phyloP scores from a whole-genome alignment of 2,888 invertebrate genomes.

The Acanthosepion pharaonis region DNA sequence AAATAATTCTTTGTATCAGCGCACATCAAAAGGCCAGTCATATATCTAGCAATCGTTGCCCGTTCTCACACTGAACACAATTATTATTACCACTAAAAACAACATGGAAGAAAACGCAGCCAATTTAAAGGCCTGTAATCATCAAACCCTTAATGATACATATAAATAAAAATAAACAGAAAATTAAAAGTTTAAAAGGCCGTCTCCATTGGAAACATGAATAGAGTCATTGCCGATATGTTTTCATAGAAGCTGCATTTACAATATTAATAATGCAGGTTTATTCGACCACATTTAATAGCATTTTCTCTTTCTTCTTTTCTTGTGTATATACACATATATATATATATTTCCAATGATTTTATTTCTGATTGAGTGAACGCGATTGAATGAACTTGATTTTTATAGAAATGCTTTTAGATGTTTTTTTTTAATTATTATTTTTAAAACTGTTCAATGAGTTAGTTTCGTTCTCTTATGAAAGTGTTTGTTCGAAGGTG shows the following conservation, averaged over 20 bases:
- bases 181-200: neutral
- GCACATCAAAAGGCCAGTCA: neutral
- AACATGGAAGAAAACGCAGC: neutral
- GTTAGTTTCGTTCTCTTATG: too few relatives aligned
- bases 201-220: constrained; percentile 14
- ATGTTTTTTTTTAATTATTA: too few relatives aligned
- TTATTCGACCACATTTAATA: neutral
- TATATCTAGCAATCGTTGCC: neutral
- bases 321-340: neutral
- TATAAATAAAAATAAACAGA: neutral
- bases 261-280: neutral
- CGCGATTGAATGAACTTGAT: neutral
- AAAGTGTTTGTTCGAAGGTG: too few relatives aligned
- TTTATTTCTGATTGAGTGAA: neutral
- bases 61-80: neutral
- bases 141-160: neutral
- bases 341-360: neutral
- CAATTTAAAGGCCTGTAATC: neutral
- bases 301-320: neutral
- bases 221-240: neutral
- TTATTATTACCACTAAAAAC: neutral
- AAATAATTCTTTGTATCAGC: neutral
- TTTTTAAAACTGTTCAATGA: too few relatives aligned
- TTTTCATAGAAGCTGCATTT: neutral
- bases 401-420: neutral